phyloP scores from a whole-genome alignment of 2,888 invertebrate genomes.

The Beris morrisii region DNA sequence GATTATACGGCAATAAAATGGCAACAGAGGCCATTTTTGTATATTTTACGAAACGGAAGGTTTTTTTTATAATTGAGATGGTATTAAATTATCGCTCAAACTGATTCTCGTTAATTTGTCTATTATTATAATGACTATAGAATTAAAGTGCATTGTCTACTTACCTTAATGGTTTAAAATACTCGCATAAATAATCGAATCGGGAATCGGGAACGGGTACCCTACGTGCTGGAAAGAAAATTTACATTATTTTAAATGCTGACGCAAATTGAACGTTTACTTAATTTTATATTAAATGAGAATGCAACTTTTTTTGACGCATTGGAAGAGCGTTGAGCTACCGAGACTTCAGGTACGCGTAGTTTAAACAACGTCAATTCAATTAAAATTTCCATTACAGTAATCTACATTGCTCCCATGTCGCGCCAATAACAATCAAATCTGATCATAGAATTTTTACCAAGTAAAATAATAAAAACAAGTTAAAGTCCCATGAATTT shows the following conservation, averaged over 20 bases:
- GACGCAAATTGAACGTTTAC: no score
- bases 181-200: slow-evolving; percentile 90
- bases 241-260: background rate
- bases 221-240: slow-evolving; percentile 69
- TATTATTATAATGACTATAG: background rate
- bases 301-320: no score
- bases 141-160: slow-evolving; percentile 14
- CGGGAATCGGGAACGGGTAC: slow-evolving; percentile 96
- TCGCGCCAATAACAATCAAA: no score
- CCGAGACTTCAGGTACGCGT: no score
- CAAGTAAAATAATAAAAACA: no score
- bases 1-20: slow-evolving; percentile 11
- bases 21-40: slow-evolving; percentile 25
- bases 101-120: slow-evolving; percentile 1
- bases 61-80: background rate
- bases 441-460: no score
- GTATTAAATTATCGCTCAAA: slow-evolving; percentile 1
- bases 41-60: background rate
- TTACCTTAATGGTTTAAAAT: slow-evolving; percentile 92
- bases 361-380: no score
- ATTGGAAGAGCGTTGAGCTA: no score
- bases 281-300: no score
- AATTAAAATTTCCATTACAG: no score
- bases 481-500: background rate
- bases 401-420: no score